Base-by-base conservation (phyloP, 1,140 invertebrate genomes). In the Drosophila nikananu region DNA sequence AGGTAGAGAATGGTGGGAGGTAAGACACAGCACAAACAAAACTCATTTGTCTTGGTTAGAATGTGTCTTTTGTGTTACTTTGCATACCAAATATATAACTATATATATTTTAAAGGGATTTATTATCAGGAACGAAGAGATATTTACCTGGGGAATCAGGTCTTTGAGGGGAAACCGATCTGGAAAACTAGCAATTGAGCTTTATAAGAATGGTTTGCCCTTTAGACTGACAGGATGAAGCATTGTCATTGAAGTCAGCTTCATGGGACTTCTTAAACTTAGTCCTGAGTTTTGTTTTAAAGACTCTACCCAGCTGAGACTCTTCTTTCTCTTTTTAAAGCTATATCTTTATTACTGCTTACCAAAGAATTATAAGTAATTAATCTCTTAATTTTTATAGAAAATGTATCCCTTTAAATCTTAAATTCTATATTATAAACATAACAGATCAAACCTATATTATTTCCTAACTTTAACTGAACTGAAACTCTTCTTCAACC, bases 31-130 rank as follows among this genome's bases (percentile, higher is more conserved):
- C 32, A 23, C 52, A 55, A 37, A n/a, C 35, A 57, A 15, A 39
- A 57, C 54, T 57, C 54, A 57, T 57, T 57, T 57, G 54, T 57
- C 54, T 57, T 57, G 54, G 54, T 57, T 39, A 39, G 21, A 57
- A 23, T 17, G 15, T 39, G 54, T 57, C 35, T 39, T 57, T 21
- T 9, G 9, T 12, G 19, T 57, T 57, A 41, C 21, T 25, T 55
- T 55, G 37, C 52, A 55, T 55, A 55, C 15, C 32, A 21, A 37
- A 6, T 17, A 23, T 23, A 23, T 55, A 27, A 1, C 3, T 2
- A 17, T 52, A 21, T 51, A 12, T 52, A 7, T 52, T 23, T 55
- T 55, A 1, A 55, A n/a, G 32, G 52, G 54, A 57, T 57, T 57
- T 57, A 55, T 55, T 55, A 55, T 55, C 52, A n/a, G 6, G 21